Conservation (phyloP, 2,113 vertebrate species). For the Lophius piscatorius region DNA sequence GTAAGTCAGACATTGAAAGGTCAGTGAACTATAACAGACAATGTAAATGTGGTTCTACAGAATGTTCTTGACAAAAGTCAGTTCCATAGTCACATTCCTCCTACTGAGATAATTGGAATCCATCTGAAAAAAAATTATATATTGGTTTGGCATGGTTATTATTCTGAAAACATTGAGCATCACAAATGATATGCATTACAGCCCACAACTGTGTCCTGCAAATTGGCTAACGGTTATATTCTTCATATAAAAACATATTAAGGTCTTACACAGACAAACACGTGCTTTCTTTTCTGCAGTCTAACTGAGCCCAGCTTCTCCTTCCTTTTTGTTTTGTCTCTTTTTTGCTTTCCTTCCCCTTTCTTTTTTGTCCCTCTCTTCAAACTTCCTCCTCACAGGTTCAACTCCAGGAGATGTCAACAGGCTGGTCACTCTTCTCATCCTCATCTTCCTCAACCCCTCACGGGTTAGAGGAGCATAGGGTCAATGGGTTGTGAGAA, state of each 20-base stretch:
- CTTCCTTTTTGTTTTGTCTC: conserved; percentile 81
- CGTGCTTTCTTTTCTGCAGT: conserved; percentile 81
- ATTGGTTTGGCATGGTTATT: not conserved
- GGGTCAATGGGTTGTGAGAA: conserved; percentile 82
- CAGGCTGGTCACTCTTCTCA: conserved; percentile 68
- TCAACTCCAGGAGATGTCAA: conserved; percentile 67
- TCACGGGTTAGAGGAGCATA: conserved; percentile 79
- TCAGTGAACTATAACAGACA: conserved; percentile 57
- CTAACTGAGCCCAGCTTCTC: conserved; percentile 87
- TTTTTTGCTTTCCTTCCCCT: conserved; percentile 75
- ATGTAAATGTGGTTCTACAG: conserved; percentile 47
- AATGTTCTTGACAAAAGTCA: conserved; percentile 73
- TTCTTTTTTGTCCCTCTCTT: conserved; percentile 58
- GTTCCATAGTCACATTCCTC: conserved; percentile 80
- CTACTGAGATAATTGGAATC: conserved; percentile 41
- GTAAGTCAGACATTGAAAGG: conserved; percentile 72
- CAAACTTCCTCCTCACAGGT: conserved; percentile 81
- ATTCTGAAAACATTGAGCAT: not conserved
- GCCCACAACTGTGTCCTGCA: conserved; percentile 75
- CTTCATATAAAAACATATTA: conserved; percentile 67
- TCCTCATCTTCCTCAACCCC: conserved; percentile 79
- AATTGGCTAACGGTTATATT: conserved; percentile 53
- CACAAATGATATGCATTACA: conserved; percentile 13
- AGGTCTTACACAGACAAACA: conserved; percentile 91
- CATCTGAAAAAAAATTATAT: not conserved